Evolutionary conservation across 2,888 invertebrate genomes (phyloP).

Genomic region (Leucophenga maculata): DNA sequence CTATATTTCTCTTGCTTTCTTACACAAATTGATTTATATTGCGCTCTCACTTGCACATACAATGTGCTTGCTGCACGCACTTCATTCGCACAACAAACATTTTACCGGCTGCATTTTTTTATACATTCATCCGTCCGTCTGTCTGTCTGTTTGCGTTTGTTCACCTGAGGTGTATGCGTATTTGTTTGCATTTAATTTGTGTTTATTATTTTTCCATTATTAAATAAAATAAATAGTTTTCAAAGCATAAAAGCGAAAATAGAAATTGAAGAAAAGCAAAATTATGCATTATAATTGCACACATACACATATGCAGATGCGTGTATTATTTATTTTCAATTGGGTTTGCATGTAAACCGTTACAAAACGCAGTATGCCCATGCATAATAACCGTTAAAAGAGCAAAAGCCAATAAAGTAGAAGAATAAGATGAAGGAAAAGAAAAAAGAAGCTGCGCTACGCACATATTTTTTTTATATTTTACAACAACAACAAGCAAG

Average conservation of each 20-base stretch:
- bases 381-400: constrained; percentile 1
- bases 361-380: constrained; percentile 35
- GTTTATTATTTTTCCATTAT: constrained; percentile 2
- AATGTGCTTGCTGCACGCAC: not conserved
- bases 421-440: constrained; percentile 4
- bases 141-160: constrained; percentile 19
- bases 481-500: constrained; percentile 20
- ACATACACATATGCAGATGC: no score
- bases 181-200: not conserved
- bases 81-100: not conserved
- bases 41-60: not conserved
- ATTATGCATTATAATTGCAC: no score
- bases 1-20: not conserved
- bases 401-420: constrained; percentile 1
- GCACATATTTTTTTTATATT: constrained; percentile 28
- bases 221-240: not conserved
- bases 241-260: constrained; percentile 22
- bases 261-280: constrained; percentile 41
- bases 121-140: not conserved
- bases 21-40: not conserved
- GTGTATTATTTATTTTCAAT: not conserved
- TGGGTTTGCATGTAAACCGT: constrained; percentile 41
- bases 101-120: not conserved
- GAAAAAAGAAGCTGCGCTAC: constrained; percentile 17
- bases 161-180: constrained; percentile 12